Conservation (phyloP, 1,140 invertebrate species). For the Proctacanthus coquilletti region DNA sequence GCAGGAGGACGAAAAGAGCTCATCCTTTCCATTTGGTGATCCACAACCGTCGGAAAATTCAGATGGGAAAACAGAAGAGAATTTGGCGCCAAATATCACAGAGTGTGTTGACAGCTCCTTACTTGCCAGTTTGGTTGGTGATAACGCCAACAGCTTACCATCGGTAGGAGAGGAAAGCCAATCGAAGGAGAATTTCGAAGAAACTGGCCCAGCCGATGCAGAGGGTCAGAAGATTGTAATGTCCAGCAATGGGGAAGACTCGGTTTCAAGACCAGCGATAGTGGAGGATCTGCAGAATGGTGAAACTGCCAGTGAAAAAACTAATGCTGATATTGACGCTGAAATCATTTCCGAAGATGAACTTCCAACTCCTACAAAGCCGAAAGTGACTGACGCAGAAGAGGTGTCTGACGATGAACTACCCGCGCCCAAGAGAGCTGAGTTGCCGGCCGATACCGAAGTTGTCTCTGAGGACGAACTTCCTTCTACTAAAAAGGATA, state of each 20-base stretch:
- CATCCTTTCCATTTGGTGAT: slow-evolving; percentile 24
- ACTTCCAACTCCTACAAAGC: slow-evolving; percentile 30
- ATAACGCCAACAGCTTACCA: slow-evolving; percentile 30
- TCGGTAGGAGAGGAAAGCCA: slow-evolving; percentile 26
- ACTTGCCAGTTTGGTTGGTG: slow-evolving; percentile 24
- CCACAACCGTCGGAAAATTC: slow-evolving; percentile 22
- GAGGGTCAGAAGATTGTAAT: slow-evolving; percentile 8
- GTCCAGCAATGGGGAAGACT: slow-evolving; percentile 15
- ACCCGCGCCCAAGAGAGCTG: slow-evolving; percentile 53
- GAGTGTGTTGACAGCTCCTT: slow-evolving; percentile 20
- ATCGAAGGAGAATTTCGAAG: slow-evolving; percentile 16
- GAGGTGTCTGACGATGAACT: slow-evolving; percentile 60
- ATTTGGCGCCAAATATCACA: neutral
- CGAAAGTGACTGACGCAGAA: slow-evolving; percentile 41
- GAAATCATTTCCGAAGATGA: slow-evolving; percentile 56
- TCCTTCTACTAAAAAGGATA: slow-evolving; percentile 36
- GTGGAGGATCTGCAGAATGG: slow-evolving; percentile 13
- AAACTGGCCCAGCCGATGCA: slow-evolving; percentile 9
- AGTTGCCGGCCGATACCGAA: slow-evolving; percentile 64
- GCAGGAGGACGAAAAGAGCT: slow-evolving; percentile 22
- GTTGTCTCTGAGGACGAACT: slow-evolving; percentile 70
- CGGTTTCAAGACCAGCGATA: slow-evolving; percentile 15
- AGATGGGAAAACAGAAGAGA: slow-evolving; percentile 15
- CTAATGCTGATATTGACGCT: slow-evolving; percentile 39
- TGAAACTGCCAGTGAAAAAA: slow-evolving; percentile 14